Evolutionary conservation across 2,888 invertebrate genomes (phyloP), one percentile per base, ranked within the genome.

Genomic region (Mythimna loreyi): DNA sequence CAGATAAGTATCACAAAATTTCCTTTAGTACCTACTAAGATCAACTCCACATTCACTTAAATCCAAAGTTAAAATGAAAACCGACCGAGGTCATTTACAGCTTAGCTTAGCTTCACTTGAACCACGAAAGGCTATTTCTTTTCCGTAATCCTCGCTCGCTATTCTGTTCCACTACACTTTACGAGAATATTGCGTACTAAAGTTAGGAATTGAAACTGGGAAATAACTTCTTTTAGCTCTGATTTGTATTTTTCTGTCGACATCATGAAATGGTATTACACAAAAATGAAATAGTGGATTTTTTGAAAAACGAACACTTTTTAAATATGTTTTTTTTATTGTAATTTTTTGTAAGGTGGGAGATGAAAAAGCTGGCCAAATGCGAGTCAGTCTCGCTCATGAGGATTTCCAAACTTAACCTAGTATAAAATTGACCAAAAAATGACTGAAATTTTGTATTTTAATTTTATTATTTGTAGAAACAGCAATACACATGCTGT

Each of bases 81-180:
- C 47, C 13, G 19, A 67, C 66, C 19, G 56, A 74, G 65, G 69
- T 65, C 65, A 65, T 81, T 81, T 71, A 36, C 67, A 72, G 71
- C 62, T 77, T 73, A 73, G 65, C 71, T 70, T 53, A 71, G 62
- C 21, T 69, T 53, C 43, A 56, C 65, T 72, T 67, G 57, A 58
- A 67, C 60, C 69, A 66, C 50, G 56, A 67, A 75, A 69, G 60
- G 50, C 65, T 75, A 59, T 67, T 55, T 63, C 25, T 59, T 65
- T 67, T 69, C 28, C 28, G 58, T 69, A 59, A 69, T 68, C 71
- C 59, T 55, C 23, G 40, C 67, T 57, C 47, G 23, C 56, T 49
- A 65, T 36, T 63, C 49, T 40, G 30, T 76, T 52, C 57, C 52
- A 47, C n/a, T 49, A 52, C 21, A 43, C 21, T 47, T 49, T 25